Conservation (phyloP, 2,888 invertebrate species). For the Caenorhabditis sulstoni region DNA sequence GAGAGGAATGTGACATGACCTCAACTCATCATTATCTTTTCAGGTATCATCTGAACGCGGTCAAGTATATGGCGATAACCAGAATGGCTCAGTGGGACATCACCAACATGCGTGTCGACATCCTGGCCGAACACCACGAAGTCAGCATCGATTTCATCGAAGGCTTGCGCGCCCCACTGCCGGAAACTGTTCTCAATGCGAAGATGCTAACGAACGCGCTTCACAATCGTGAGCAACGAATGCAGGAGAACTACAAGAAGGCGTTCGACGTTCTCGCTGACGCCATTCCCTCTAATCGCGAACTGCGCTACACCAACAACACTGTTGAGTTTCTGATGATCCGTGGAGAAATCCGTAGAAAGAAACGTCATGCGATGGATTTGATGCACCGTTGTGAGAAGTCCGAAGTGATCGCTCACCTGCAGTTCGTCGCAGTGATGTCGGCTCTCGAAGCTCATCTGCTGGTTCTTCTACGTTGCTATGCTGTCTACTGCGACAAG, state of each 20-base stretch:
- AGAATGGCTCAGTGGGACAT: slow-evolving; percentile 3
- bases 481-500: slow-evolving; percentile 7
- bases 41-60: slow-evolving; percentile 9
- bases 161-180: slow-evolving; percentile 6
- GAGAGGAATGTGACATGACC: background rate
- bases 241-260: background rate
- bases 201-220: background rate
- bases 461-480: slow-evolving; percentile 17
- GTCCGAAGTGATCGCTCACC: background rate
- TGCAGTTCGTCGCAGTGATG: background rate
- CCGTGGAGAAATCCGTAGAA: slow-evolving; percentile 14
- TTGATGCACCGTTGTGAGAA: background rate
- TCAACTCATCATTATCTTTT: background rate
- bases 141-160: background rate
- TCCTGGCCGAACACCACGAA: background rate
- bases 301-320: background rate
- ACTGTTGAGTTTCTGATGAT: background rate
- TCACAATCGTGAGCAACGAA: background rate
- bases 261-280: background rate
- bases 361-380: slow-evolving; percentile 17
- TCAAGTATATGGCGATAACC: slow-evolving; percentile 1
- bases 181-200: background rate
- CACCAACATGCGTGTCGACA: slow-evolving; percentile 13
- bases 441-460: slow-evolving; percentile 15
- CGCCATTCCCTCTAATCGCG: too few species aligned